These are phyloP conservation scores for Ondatra zibethicus DNA, from an alignment of 2,113 vertebrate species.

Conservation along the genomic window DNA sequence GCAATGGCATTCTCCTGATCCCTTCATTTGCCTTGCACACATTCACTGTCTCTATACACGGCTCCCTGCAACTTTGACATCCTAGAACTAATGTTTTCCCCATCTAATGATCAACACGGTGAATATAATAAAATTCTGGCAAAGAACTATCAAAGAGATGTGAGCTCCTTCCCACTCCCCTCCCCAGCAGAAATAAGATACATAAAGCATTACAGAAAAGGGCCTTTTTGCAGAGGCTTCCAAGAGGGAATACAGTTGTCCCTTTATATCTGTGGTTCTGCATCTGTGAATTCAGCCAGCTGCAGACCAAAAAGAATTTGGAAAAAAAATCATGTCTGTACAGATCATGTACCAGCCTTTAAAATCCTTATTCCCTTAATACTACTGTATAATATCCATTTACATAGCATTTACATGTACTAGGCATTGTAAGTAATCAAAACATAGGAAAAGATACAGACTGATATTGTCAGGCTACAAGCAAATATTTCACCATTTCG, in stretches of 20 bases:
- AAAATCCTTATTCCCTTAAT: not conserved
- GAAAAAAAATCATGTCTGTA: not conserved
- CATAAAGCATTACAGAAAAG: not conserved
- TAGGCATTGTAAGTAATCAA: not conserved
- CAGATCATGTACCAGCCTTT: not conserved
- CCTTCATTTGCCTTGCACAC: not conserved
- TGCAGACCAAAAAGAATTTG: not conserved
- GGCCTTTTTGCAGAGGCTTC: not conserved
- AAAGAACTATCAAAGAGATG: constrained; percentile 18
- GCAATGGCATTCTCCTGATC: not conserved
- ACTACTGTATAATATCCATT: not conserved
- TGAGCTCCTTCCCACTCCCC: not conserved
- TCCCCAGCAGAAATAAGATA: constrained; percentile 1
- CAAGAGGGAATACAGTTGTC: not conserved
- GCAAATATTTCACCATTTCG: not conserved
- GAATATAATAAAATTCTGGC: not conserved
- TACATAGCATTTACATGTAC: not conserved
- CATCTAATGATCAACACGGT: not conserved
- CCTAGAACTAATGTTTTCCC: not conserved
- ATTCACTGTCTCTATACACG: not conserved
- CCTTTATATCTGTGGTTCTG: not conserved
- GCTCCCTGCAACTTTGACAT: not conserved
- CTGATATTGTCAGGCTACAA: not conserved
- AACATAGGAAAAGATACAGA: not conserved
- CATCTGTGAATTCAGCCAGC: not conserved